Conservation (phyloP, 2,113 vertebrate species). For the Hepsetus odoe region DNA sequence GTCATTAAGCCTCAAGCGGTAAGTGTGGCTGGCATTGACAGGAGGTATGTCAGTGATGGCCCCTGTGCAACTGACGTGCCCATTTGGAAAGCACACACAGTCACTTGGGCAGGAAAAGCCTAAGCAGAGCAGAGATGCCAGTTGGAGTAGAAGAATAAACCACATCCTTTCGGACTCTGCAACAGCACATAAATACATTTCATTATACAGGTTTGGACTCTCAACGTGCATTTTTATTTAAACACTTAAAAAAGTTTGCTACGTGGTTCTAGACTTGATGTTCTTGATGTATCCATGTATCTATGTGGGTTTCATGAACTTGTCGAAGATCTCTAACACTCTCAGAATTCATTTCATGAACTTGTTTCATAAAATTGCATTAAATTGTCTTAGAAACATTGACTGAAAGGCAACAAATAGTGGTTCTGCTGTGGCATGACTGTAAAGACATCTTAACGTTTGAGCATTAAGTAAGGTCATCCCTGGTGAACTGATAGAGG, state of each 20-base stretch:
- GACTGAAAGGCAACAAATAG: too few relatives aligned
- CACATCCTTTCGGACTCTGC: constrained; percentile 44
- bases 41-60: constrained; percentile 61
- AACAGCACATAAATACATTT: constrained; percentile 11
- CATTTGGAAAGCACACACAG: constrained; percentile 47
- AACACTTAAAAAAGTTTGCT: neutral
- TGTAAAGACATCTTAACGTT: too few relatives aligned
- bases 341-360: too few relatives aligned
- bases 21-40: constrained; percentile 53
- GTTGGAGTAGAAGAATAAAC: constrained; percentile 51
- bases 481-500: neutral
- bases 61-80: constrained; percentile 60
- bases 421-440: too few relatives aligned
- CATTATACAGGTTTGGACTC: neutral
- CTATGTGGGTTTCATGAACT: too few relatives aligned
- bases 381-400: too few relatives aligned
- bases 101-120: constrained; percentile 53
- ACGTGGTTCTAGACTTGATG: neutral
- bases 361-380: too few relatives aligned
- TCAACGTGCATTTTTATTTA: too few relatives aligned
- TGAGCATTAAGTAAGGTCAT: neutral
- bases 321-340: too few relatives aligned
- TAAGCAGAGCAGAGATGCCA: constrained; percentile 38
- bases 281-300: too few relatives aligned
- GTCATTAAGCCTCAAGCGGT: constrained; percentile 58